A percentile compares a stretch with the other conserved stretches of the same genome.
phyloP scores from a whole-genome alignment of 2,888 invertebrate genomes.

The Euzophera pinguis region DNA sequence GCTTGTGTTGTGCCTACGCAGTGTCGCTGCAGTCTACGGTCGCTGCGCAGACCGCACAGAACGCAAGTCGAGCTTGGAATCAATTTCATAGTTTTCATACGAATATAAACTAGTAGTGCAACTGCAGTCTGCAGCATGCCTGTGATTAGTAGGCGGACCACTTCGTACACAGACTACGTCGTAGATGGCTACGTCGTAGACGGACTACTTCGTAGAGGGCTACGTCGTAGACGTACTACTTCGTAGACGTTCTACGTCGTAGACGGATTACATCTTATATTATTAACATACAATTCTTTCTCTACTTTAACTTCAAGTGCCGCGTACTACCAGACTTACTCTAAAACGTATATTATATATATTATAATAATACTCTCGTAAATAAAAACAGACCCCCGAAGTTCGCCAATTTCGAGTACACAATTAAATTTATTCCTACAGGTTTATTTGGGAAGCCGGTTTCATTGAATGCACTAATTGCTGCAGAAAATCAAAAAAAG shows the following conservation, averaged over 20 bases:
- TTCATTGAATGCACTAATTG: slow-evolving; percentile 61
- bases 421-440: slow-evolving; percentile 26
- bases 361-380: neutral
- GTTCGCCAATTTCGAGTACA: neutral
- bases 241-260: neutral
- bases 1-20: no score
- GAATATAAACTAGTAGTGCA: no score
- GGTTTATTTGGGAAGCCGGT: slow-evolving; percentile 54
- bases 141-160: neutral
- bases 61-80: no score
- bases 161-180: neutral
- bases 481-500: slow-evolving; percentile 42
- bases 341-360: no score
- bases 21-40: no score
- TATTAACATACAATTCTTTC: no score
- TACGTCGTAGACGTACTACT: neutral
- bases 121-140: no score
- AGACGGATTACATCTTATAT: neutral
- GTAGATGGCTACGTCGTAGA: neutral
- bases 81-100: no score
- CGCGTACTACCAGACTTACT: no score
- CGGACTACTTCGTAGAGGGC: neutral
- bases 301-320: no score
- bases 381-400: neutral
- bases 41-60: no score